Evolutionary conservation across 2,888 invertebrate genomes (phyloP).

Genomic region (Tiliacea aurago): DNA sequence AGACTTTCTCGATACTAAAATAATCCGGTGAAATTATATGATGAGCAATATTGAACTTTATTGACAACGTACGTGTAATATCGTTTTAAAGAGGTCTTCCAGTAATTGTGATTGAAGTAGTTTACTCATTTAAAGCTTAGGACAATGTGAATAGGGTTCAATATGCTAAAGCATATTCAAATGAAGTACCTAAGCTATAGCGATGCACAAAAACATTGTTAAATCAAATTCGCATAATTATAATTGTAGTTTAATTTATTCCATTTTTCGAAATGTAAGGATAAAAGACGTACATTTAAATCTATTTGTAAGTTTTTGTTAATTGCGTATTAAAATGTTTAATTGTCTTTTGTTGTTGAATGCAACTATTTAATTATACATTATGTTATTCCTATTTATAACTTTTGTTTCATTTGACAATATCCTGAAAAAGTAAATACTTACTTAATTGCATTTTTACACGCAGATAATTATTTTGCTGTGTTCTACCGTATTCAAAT

Average conservation of each 20-base stretch:
- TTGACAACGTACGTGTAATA: background rate
- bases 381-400: constrained; percentile 6
- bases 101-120: background rate
- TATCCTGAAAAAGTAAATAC: background rate
- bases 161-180: constrained; percentile 1
- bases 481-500: background rate
- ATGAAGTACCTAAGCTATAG: background rate
- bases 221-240: constrained; percentile 1
- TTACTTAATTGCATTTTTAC: background rate
- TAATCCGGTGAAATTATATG: constrained; percentile 9
- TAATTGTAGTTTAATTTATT: constrained; percentile 35
- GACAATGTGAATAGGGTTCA: constrained; percentile 14
- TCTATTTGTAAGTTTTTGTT: constrained; percentile 18
- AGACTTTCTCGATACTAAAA: background rate
- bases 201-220: constrained; percentile 15
- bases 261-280: constrained; percentile 13
- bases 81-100: background rate
- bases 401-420: constrained; percentile 27
- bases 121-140: constrained; percentile 5
- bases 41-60: constrained; percentile 43
- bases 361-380: constrained; percentile 39
- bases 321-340: constrained; percentile 30
- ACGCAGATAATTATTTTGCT: background rate
- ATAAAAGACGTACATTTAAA: constrained; percentile 21
- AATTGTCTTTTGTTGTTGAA: constrained; percentile 15